Evolutionary conservation across 2,797 vertebrate species (phyloP), one percentile per base, ranked within the genome.

Genomic region (Esox lucius): DNA sequence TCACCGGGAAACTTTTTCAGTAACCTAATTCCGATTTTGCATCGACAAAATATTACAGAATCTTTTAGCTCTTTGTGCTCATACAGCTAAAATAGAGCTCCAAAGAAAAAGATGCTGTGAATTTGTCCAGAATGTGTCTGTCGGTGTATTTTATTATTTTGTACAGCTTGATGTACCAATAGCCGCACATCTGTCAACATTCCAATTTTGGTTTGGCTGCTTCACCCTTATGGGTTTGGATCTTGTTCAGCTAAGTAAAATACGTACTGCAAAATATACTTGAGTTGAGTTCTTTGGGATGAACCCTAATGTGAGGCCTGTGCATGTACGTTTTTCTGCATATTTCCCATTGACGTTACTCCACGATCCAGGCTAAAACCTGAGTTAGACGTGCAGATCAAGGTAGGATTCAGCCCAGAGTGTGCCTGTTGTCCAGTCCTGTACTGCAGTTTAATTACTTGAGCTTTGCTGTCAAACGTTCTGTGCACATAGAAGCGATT

Each of bases 381-480:
- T 11, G 22, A 61, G 56, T 59, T 59, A 59, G 56, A 24, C 24
- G 12, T 61, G 22, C 5, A 12, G 56, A 61, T 61, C 56, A 61
- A 11, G 22, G 22, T 61, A 61, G 56, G 22, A 61, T 61, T 61
- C 56, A 24, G 22, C 33, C 39, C 35, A 67, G n/a, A n/a, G 31
- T 48, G 39, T 69, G 42, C 24, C 68, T 70, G 64, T 70, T 62
- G 61, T 26, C 61, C n/a, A 59, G 61, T 62, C 35, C 15, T 48
- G 28, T 67, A 22, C 46, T n/a, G 59, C 68, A 59, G 62, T 73
- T 69, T 22, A 75, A 68, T 75, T 33, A 59, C 24, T 75, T 69
- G 33, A 68, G 39, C 28, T 74, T 53, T 74, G 16, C 56, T 75
- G 46, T 51, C 68, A 51, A 28, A 24, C 7, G 39, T 68, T 59